Conservation (phyloP, 2,888 invertebrate genomes). For the Eristalis tenax region DNA sequence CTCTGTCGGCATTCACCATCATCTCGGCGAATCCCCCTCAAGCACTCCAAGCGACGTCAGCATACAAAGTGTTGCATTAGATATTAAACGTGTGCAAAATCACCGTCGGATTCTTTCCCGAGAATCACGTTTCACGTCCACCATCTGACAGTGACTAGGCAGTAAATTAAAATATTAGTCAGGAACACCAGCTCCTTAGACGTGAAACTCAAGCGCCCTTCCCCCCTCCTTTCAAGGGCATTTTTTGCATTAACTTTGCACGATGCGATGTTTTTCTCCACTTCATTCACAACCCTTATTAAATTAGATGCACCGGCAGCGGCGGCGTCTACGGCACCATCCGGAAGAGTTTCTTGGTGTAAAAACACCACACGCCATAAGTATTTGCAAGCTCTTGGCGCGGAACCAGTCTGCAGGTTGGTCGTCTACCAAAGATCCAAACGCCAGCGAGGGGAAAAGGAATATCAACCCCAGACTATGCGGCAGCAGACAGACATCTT, state of each 20-base stretch:
- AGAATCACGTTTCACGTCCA: background rate
- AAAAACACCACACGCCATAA: constrained; percentile 46
- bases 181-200: background rate
- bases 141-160: background rate
- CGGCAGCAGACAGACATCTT: constrained; percentile 71
- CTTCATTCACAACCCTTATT: constrained; percentile 46
- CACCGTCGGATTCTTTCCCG: background rate
- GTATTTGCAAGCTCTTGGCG: constrained; percentile 54
- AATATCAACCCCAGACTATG: constrained; percentile 54
- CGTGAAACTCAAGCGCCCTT: background rate
- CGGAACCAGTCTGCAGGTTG: constrained; percentile 23
- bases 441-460: background rate
- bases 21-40: background rate
- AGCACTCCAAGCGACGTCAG: background rate
- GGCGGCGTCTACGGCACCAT: constrained; percentile 18
- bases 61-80: background rate
- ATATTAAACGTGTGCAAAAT: constrained; percentile 3
- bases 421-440: too few relatives aligned
- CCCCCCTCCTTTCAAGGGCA: constrained; percentile 23
- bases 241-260: constrained; percentile 62
- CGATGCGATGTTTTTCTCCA: constrained; percentile 26
- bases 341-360: constrained; percentile 55
- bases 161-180: constrained; percentile 1
- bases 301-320: constrained; percentile 65
- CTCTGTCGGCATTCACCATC: background rate